phyloP scores from a whole-genome alignment of 2,888 invertebrate genomes.

The Melanotus villosus region DNA sequence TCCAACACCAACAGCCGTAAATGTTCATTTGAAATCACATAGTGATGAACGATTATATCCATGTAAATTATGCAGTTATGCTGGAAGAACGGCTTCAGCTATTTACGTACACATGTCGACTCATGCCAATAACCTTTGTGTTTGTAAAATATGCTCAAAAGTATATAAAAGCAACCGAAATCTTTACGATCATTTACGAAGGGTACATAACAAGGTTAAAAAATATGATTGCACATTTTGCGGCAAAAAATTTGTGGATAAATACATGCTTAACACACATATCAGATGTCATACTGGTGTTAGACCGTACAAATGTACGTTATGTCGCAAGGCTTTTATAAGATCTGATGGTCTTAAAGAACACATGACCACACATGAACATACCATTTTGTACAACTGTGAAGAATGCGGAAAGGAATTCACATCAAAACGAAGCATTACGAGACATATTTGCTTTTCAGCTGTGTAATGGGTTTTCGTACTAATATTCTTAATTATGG shows the following conservation, averaged over 20 bases:
- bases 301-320: slow-evolving; percentile 58
- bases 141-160: slow-evolving; percentile 61
- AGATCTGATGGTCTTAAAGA: slow-evolving; percentile 60
- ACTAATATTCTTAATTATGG: too few relatives aligned
- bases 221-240: slow-evolving; percentile 59
- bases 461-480: too few relatives aligned
- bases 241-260: slow-evolving; percentile 59
- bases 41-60: slow-evolving; percentile 57
- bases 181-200: slow-evolving; percentile 58
- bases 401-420: slow-evolving; percentile 58
- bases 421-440: slow-evolving; percentile 57
- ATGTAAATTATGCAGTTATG: slow-evolving; percentile 59
- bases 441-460: slow-evolving; percentile 56
- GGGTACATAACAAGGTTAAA: slow-evolving; percentile 58
- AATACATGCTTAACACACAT: slow-evolving; percentile 59
- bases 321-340: slow-evolving; percentile 59
- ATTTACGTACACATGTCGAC: slow-evolving; percentile 61
- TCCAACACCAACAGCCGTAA: slow-evolving; percentile 56
- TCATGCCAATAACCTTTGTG: slow-evolving; percentile 57
- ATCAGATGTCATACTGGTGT: slow-evolving; percentile 59
- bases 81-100: slow-evolving; percentile 61
- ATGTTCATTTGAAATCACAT: slow-evolving; percentile 58
- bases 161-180: slow-evolving; percentile 59
- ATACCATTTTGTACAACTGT: slow-evolving; percentile 56
- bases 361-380: slow-evolving; percentile 57